phyloP scores from a whole-genome alignment of 2,888 invertebrate genomes.

The Tridacna crocea region DNA sequence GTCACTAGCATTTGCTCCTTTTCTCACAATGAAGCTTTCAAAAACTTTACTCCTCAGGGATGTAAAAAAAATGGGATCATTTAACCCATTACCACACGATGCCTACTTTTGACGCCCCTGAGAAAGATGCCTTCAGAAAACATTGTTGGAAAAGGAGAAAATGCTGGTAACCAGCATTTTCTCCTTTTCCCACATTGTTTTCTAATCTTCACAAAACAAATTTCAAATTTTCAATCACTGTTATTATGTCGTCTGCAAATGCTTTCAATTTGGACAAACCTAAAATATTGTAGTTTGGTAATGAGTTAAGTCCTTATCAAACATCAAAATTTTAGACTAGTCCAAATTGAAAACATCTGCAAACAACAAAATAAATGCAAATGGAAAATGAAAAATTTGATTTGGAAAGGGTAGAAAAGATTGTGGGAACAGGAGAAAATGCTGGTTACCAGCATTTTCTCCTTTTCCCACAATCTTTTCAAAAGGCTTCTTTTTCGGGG shows the following conservation, averaged over 20 bases:
- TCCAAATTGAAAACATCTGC: too few species aligned
- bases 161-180: too few species aligned
- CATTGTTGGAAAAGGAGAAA: not conserved
- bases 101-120: not conserved
- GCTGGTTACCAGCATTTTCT: too few species aligned
- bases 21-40: not conserved
- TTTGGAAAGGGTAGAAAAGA: not conserved
- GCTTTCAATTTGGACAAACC: not conserved
- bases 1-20: too few species aligned
- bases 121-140: not conserved
- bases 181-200: not conserved
- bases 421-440: not conserved
- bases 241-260: not conserved
- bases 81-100: not conserved
- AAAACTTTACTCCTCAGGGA: not conserved
- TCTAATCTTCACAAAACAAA: not conserved
- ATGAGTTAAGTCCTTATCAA: not conserved
- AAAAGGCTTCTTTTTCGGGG: too few species aligned
- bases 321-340: not conserved
- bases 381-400: not conserved
- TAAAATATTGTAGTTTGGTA: not conserved
- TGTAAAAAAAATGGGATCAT: not conserved
- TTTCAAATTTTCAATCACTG: too few species aligned
- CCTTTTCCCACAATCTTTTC: too few species aligned
- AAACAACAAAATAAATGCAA: not conserved